Evolutionary conservation across 2,797 vertebrate genomes (phyloP).

Genomic region (Siniperca undulata): DNA sequence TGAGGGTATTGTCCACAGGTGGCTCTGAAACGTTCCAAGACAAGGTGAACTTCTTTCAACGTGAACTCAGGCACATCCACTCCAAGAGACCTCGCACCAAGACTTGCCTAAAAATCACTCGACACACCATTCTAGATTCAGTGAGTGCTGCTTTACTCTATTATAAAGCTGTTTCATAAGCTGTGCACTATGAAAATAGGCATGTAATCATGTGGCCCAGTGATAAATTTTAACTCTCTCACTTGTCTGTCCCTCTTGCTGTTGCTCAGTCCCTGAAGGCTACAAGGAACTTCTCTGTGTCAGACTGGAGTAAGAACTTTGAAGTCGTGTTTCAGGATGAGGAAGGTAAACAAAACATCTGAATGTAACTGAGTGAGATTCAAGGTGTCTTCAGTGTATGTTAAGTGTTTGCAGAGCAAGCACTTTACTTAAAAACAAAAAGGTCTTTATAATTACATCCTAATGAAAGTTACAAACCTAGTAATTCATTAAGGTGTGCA

Average conservation of each 20-base stretch:
- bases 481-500: neutral
- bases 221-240: neutral
- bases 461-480: neutral
- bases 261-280: conserved; percentile 92
- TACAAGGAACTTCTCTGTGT: conserved; percentile 96
- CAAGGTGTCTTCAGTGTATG: neutral
- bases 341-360: conserved; percentile 88
- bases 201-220: neutral
- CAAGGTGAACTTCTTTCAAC: conserved; percentile 98
- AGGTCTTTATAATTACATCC: neutral
- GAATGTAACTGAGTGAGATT: neutral
- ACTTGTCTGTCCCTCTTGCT: conserved; percentile 9
- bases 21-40: conserved; percentile 99
- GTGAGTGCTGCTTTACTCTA: conserved; percentile 75
- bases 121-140: conserved; percentile 93
- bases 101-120: conserved; percentile 94
- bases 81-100: conserved; percentile 96
- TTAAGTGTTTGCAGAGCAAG: neutral
- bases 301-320: conserved; percentile 99
- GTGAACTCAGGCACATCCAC: conserved; percentile 95
- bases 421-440: neutral
- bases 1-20: conserved; percentile 80
- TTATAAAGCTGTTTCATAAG: neutral
- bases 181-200: neutral
- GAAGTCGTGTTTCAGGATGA: conserved; percentile 99